Evolutionary conservation across 2,888 invertebrate species (phyloP).

Genomic region (Sarcophaga carnaria): DNA sequence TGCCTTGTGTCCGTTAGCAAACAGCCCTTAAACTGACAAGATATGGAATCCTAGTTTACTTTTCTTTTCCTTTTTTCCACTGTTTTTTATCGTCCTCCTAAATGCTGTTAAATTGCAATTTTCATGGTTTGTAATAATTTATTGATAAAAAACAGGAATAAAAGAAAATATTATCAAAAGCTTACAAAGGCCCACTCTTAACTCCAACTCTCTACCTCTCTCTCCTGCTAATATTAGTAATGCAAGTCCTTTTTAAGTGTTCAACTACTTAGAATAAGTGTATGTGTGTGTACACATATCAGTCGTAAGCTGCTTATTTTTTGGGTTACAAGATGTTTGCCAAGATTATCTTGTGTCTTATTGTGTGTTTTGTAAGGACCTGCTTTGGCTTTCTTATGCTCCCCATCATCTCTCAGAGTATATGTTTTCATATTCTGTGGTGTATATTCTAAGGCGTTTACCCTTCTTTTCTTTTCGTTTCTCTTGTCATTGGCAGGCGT

Average conservation of each 20-base stretch:
- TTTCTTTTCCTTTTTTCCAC: too few relatives aligned
- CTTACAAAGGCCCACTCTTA: neutral
- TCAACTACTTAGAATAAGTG: neutral
- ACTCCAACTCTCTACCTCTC: neutral
- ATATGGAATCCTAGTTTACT: neutral
- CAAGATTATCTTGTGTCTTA: conserved; percentile 53
- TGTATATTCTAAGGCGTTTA: conserved; percentile 1
- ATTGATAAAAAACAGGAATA: conserved; percentile 56
- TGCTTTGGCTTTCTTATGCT: too few relatives aligned
- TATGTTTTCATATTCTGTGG: too few relatives aligned
- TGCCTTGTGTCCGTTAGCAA: neutral
- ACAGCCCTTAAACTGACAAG: conserved; percentile 36
- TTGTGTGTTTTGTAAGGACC: neutral
- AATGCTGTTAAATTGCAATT: conserved; percentile 74
- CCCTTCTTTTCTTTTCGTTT: conserved; percentile 35
- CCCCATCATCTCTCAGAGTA: too few relatives aligned
- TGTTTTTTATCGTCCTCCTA: conserved; percentile 51
- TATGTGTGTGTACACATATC: neutral
- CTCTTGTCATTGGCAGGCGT: neutral
- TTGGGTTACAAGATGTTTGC: conserved; percentile 63
- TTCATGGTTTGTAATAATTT: conserved; percentile 76
- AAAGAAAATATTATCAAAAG: too few relatives aligned
- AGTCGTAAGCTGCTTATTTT: conserved; percentile 61
- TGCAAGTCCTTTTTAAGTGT: conserved; percentile 17
- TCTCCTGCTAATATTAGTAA: neutral